These are phyloP conservation scores for Daphoenositta chrysoptera DNA, from an alignment of 2,113 vertebrate genomes.

Conservation along the genomic window DNA sequence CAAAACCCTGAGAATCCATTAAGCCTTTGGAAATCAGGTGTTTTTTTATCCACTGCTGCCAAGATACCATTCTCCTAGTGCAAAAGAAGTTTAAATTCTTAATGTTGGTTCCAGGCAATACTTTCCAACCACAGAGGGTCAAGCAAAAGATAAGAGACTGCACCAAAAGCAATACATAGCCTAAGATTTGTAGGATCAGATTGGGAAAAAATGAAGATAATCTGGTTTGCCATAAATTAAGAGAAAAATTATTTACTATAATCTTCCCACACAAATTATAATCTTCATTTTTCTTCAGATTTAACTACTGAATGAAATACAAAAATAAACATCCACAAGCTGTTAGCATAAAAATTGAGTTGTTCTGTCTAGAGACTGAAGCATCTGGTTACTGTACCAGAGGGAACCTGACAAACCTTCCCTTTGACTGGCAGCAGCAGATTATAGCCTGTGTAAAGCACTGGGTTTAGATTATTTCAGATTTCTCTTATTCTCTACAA, in stretches of 20 bases:
- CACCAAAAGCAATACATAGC: background rate
- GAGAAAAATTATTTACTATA: background rate
- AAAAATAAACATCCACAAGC: background rate
- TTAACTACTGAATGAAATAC: background rate
- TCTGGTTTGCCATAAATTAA: background rate
- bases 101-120: background rate
- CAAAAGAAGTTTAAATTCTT: background rate
- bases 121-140: background rate
- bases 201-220: background rate
- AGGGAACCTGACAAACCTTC: background rate
- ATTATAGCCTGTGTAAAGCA: background rate
- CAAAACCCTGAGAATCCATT: background rate
- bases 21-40: background rate
- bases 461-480: background rate
- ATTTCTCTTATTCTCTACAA: background rate
- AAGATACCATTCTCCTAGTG: background rate
- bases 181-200: background rate
- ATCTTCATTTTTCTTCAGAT: background rate
- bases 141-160: background rate
- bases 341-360: background rate
- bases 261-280: background rate
- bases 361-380: background rate
- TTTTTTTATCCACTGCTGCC: background rate
- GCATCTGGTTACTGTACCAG: background rate
- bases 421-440: background rate